Conservation (phyloP, 2,888 invertebrate genomes). For the Lithodes maja region DNA sequence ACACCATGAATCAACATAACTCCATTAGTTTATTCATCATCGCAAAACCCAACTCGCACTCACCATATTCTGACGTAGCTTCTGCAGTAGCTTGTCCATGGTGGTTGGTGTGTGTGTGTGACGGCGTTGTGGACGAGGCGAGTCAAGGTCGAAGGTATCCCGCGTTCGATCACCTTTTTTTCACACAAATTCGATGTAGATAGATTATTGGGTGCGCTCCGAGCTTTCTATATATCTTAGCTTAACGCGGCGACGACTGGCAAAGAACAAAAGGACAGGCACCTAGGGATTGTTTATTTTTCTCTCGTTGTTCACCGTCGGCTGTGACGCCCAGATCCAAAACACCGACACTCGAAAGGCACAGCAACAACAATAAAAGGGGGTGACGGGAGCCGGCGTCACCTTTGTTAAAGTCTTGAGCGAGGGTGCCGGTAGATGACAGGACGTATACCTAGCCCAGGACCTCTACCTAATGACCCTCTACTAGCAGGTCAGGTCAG, state of each 20-base stretch:
- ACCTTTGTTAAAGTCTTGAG: slow-evolving; percentile 3
- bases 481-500: not conserved
- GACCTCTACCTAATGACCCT: not conserved
- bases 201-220: not conserved
- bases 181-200: not conserved
- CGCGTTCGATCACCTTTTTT: not conserved
- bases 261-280: not conserved
- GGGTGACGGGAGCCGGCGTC: not conserved
- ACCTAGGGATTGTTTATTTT: not conserved
- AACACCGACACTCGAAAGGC: slow-evolving; percentile 37
- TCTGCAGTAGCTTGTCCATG: slow-evolving; percentile 63
- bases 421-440: slow-evolving; percentile 29
- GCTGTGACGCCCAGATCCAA: not conserved
- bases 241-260: no score
- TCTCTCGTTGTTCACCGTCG: not conserved
- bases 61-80: slow-evolving; percentile 63
- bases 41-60: no score
- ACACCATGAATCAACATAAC: no score
- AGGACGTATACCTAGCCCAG: not conserved
- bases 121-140: no score
- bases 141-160: not conserved
- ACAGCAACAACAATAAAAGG: slow-evolving; percentile 11
- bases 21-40: no score
- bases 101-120: slow-evolving; percentile 10
- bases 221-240: not conserved